Conservation (phyloP, 2,888 invertebrate genomes). For the Podotricha telesiphe region DNA sequence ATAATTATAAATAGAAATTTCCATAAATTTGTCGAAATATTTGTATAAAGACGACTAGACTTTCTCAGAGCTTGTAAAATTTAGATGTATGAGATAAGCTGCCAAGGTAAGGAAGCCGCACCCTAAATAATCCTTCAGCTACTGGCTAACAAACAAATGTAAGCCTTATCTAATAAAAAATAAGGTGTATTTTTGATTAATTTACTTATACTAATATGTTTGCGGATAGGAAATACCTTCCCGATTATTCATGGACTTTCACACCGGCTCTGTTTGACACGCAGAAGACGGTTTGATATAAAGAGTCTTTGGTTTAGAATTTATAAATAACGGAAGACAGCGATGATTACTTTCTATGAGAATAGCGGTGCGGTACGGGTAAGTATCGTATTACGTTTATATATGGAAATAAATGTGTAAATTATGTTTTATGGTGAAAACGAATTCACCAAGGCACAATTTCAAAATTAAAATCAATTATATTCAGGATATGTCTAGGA, state of each 20-base stretch:
- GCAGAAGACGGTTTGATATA: slow-evolving; percentile 21
- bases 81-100: slow-evolving; percentile 39
- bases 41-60: slow-evolving; percentile 13
- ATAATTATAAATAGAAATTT: slow-evolving; percentile 23
- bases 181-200: slow-evolving; percentile 11
- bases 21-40: slow-evolving; percentile 14
- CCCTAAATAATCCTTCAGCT: slow-evolving; percentile 24
- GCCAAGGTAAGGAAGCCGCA: slow-evolving; percentile 28
- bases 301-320: slow-evolving; percentile 22
- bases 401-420: neutral
- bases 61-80: slow-evolving; percentile 45
- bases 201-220: neutral
- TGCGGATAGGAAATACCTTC: slow-evolving; percentile 56
- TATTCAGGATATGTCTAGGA: too few relatives aligned
- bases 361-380: slow-evolving; percentile 2
- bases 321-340: slow-evolving; percentile 25
- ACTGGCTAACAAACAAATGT: slow-evolving; percentile 1
- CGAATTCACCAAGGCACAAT: too few relatives aligned
- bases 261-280: slow-evolving; percentile 41
- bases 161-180: neutral
- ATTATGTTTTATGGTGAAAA: neutral
- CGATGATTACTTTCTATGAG: slow-evolving; percentile 22
- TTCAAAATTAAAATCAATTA: too few relatives aligned
- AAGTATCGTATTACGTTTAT: slow-evolving; percentile 17
- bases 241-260: slow-evolving; percentile 68